Conservation (phyloP, 2,888 invertebrate genomes). For the Nasonia oneida region DNA sequence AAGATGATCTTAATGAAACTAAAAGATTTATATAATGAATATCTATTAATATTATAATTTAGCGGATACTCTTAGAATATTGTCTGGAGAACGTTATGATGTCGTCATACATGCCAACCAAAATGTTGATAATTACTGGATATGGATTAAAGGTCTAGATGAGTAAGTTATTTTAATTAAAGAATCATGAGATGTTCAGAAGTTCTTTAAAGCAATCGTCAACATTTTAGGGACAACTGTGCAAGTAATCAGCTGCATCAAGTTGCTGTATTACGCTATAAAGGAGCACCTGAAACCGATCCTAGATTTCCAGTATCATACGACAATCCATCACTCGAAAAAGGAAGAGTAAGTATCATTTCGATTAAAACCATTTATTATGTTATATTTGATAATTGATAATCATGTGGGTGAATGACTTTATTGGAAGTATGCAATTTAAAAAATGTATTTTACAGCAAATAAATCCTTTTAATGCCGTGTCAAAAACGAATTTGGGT, state of each 20-base stretch:
- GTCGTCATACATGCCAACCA: not conserved
- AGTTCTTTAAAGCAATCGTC: not conserved
- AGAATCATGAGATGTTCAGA: too few relatives aligned
- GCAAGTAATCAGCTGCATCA: not conserved
- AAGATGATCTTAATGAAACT: too few relatives aligned
- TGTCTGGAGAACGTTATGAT: slow-evolving; percentile 17
- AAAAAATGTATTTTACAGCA: not conserved
- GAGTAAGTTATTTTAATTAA: not conserved
- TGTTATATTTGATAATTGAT: not conserved
- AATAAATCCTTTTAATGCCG: not conserved
- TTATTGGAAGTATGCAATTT: not conserved
- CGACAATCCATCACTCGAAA: not conserved
- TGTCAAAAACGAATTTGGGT: not conserved
- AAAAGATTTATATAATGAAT: too few relatives aligned
- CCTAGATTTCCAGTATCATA: not conserved
- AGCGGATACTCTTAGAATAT: not conserved
- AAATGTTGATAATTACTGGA: slow-evolving; percentile 7
- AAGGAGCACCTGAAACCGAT: not conserved
- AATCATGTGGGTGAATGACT: too few relatives aligned
- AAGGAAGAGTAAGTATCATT: not conserved
- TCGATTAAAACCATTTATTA: not conserved
- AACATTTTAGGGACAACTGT: too few relatives aligned
- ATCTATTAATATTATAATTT: not conserved
- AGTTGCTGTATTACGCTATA: not conserved
- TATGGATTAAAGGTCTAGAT: not conserved